phyloP scores from a whole-genome alignment of 2,888 invertebrate genomes.

The Conchocele bisecta region DNA sequence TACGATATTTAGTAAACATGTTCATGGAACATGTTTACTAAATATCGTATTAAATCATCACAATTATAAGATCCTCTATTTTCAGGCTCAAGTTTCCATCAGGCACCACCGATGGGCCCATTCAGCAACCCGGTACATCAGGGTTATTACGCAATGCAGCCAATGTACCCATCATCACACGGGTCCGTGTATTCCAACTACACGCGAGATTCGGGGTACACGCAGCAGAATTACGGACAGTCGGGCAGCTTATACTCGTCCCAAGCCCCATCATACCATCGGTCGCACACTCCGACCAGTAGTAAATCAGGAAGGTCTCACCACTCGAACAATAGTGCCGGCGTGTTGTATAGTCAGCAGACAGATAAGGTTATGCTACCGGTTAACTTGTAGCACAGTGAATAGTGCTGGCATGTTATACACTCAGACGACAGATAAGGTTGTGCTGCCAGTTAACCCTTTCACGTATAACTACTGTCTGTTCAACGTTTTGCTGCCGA shows the following conservation, averaged over 20 bases:
- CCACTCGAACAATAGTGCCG: constrained; percentile 75
- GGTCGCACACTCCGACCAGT: constrained; percentile 79
- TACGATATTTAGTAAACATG: not conserved
- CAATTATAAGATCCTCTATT: not conserved
- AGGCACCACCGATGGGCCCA: constrained; percentile 58
- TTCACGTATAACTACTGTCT: too few species aligned
- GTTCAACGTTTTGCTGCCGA: too few species aligned
- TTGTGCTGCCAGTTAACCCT: too few species aligned
- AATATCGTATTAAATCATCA: too few species aligned
- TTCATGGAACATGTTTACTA: not conserved
- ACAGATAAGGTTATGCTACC: constrained; percentile 78
- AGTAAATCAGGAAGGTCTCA: constrained; percentile 78
- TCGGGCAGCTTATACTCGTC: constrained; percentile 72
- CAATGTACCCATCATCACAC: constrained; percentile 68
- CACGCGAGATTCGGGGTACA: constrained; percentile 62
- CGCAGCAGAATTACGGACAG: constrained; percentile 57
- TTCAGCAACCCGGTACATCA: constrained; percentile 74
- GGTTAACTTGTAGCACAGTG: constrained; percentile 70
- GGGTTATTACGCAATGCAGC: constrained; percentile 80
- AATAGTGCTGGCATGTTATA: too few species aligned
- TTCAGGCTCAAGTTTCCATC: constrained; percentile 19
- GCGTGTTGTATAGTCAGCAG: constrained; percentile 75
- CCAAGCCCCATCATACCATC: constrained; percentile 76
- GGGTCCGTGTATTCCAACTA: constrained; percentile 65
- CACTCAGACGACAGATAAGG: too few species aligned